Evolutionary conservation across 2,888 invertebrate species (phyloP).

Genomic region (Eulithis testata): DNA sequence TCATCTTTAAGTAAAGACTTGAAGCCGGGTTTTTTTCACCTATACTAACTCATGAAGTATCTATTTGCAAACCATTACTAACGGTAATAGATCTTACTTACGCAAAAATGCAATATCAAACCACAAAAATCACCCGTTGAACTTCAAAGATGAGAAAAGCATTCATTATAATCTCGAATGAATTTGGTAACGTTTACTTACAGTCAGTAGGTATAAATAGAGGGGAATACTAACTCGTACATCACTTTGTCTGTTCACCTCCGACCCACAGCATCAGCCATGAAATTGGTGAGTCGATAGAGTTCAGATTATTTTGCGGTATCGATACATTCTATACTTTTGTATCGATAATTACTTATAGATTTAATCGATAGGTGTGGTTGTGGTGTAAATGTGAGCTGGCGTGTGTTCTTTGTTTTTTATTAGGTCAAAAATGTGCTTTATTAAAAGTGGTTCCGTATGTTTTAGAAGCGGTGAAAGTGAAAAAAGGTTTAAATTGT

Average conservation of each 20-base stretch:
- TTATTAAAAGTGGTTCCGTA: conserved; percentile 21
- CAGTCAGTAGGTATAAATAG: conserved; percentile 65
- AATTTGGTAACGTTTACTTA: conserved; percentile 68
- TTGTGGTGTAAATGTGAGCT: conserved; percentile 36
- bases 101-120: conserved; percentile 41
- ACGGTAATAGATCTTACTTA: conserved; percentile 19
- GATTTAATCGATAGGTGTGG: conserved; percentile 22
- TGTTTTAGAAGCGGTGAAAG: conserved; percentile 7
- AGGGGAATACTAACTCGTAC: conserved; percentile 48
- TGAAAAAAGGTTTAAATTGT: neutral
- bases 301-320: conserved; percentile 22
- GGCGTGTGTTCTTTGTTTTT: conserved; percentile 22
- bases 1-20: too few species aligned
- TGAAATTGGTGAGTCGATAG: conserved; percentile 74
- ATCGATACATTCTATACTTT: conserved; percentile 31
- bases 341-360: conserved; percentile 21
- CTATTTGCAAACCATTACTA: neutral
- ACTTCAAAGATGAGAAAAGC: conserved; percentile 69
- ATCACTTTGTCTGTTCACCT: conserved; percentile 74
- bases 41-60: too few species aligned
- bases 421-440: conserved; percentile 22
- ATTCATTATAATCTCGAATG: conserved; percentile 70
- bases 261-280: conserved; percentile 64
- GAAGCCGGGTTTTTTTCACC: too few species aligned
- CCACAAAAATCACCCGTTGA: conserved; percentile 59